Percentiles rank a stretch among this genome's conserved stretches.
Conservation (phyloP, 2,888 invertebrate species). For the Scaptomyza parva region DNA sequence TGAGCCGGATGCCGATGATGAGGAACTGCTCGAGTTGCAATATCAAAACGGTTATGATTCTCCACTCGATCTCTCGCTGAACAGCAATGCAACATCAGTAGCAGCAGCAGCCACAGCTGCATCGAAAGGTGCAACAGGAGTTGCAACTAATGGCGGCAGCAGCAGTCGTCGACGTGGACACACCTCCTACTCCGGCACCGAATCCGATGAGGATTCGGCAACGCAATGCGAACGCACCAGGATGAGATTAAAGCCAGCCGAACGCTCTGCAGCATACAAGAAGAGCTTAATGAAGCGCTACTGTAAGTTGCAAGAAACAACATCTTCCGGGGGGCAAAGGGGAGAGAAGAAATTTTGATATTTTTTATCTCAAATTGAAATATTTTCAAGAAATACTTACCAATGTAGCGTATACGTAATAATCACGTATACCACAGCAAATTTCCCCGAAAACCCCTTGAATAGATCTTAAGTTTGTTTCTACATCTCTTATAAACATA, state of each 20-base stretch:
- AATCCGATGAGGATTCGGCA: slow-evolving; percentile 88
- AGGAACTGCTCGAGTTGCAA: slow-evolving; percentile 65
- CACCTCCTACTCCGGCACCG: slow-evolving; percentile 90
- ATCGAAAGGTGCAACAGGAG: neutral
- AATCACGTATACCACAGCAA: neutral
- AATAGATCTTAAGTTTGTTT: too few relatives aligned
- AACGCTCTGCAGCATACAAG: slow-evolving; percentile 89
- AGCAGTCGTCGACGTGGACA: slow-evolving; percentile 83
- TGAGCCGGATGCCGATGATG: slow-evolving; percentile 73
- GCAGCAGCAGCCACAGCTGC: slow-evolving; percentile 57
- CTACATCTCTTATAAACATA: too few relatives aligned
- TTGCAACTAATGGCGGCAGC: slow-evolving; percentile 29
- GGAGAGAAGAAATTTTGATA: too few relatives aligned
- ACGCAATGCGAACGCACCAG: slow-evolving; percentile 69
- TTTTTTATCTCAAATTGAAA: too few relatives aligned
- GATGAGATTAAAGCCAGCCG: slow-evolving; percentile 81
- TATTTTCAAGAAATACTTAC: neutral
- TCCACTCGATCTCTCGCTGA: slow-evolving; percentile 92
- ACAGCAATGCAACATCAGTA: slow-evolving; percentile 80
- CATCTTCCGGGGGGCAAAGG: neutral
- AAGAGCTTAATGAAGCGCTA: slow-evolving; percentile 97
- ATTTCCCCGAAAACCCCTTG: neutral
- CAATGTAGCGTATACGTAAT: neutral
- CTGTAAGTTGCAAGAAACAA: slow-evolving; percentile 88
- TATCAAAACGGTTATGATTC: slow-evolving; percentile 87